These are phyloP conservation scores for Notothenia coriiceps DNA, from an alignment of 2,113 vertebrate species.

Conservation along the genomic window DNA sequence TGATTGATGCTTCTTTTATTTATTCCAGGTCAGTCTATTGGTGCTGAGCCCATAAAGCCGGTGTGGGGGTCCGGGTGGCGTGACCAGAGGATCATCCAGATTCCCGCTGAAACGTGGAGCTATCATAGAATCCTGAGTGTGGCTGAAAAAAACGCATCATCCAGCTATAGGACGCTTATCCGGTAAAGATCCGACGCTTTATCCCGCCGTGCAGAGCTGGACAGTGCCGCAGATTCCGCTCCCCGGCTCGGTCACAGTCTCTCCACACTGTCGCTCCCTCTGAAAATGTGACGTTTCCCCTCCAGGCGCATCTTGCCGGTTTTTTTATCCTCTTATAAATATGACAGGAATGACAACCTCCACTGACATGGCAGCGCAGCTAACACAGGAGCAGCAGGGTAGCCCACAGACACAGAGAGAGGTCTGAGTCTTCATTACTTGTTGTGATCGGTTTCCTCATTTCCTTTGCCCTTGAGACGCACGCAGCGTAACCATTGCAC, in stretches of 20 bases:
- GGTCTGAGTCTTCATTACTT: constrained; percentile 60
- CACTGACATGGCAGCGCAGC: constrained; percentile 44
- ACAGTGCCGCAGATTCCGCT: constrained; percentile 67
- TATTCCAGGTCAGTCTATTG: constrained; percentile 30
- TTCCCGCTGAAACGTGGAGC: constrained; percentile 60
- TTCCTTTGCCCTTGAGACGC: constrained; percentile 84
- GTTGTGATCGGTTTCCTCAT: constrained; percentile 70
- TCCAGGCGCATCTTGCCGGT: constrained; percentile 57
- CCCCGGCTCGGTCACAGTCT: constrained; percentile 61
- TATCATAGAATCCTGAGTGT: constrained; percentile 48
- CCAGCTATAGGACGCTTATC: constrained; percentile 38
- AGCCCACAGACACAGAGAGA: constrained; percentile 33
- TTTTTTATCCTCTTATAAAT: constrained; percentile 50
- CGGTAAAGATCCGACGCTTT: constrained; percentile 36
- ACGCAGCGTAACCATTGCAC: constrained; percentile 78
- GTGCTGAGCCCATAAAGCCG: constrained; percentile 46
- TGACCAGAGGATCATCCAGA: constrained; percentile 61
- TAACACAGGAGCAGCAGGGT: constrained; percentile 13
- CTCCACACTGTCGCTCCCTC: constrained; percentile 57
- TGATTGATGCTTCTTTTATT: constrained; percentile 30
- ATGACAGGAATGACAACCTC: constrained; percentile 46
- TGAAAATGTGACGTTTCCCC: constrained; percentile 71
- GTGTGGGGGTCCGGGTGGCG: constrained; percentile 48
- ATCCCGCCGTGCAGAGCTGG: constrained; percentile 39
- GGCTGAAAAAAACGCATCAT: constrained; percentile 25